These are phyloP conservation scores for Dicyrtoma fusca DNA, from an alignment of 2,888 invertebrate genomes.

Conservation along the genomic window DNA sequence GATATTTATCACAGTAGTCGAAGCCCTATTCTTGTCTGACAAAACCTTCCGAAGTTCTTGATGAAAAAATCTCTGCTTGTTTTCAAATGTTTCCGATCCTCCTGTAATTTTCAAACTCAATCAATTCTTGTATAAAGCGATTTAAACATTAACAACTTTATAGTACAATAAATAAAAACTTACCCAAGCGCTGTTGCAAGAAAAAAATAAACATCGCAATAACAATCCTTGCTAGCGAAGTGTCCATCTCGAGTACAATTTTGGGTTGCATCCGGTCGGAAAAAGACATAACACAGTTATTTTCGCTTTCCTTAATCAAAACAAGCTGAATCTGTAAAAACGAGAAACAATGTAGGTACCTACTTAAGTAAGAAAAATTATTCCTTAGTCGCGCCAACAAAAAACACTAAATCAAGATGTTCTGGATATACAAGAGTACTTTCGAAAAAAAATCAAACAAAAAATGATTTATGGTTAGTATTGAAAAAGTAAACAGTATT, in stretches of 20 bases:
- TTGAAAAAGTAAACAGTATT: conserved; percentile 9
- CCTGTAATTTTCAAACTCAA: too few relatives aligned
- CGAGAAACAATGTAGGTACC: too few relatives aligned
- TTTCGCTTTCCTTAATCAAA: conserved; percentile 4
- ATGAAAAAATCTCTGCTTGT: conserved; percentile 62
- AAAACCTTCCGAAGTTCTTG: conserved; percentile 49
- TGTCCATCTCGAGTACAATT: conserved; percentile 51
- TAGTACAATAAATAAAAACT: too few relatives aligned
- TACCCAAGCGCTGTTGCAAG: conserved; percentile 62
- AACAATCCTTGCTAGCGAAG: conserved; percentile 60
- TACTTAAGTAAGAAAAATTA: too few relatives aligned
- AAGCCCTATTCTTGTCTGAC: conserved; percentile 44
- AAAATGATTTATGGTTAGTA: too few relatives aligned
- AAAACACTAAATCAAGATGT: too few relatives aligned
- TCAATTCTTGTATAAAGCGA: too few relatives aligned
- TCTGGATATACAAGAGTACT: too few relatives aligned
- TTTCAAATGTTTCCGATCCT: conserved; percentile 63
- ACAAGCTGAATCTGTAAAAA: conserved; percentile 47
- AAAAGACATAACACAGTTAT: conserved; percentile 39
- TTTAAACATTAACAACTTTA: too few relatives aligned
- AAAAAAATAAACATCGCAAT: conserved; percentile 62
- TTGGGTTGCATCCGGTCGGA: conserved; percentile 49
- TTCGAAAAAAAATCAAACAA: too few relatives aligned
- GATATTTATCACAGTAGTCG: conserved; percentile 42
- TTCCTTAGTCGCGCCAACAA: too few relatives aligned